Evolutionary conservation across 1,140 invertebrate species (phyloP).

Genomic region (Tetragnatha versicolor): DNA sequence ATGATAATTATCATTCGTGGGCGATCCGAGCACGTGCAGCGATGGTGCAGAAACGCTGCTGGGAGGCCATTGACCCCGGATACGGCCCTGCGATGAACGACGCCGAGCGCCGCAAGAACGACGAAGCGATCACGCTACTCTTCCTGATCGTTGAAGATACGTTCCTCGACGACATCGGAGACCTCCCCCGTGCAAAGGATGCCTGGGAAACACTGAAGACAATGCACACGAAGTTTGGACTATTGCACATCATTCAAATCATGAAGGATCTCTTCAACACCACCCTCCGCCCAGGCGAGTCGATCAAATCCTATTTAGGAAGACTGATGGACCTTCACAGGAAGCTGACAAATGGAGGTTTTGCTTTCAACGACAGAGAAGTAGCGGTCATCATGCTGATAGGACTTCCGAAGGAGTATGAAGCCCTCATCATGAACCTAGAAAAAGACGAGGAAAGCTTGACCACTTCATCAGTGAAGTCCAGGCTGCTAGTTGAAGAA

Average conservation of each 20-base stretch:
- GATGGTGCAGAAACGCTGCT: background rate
- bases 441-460: conserved; percentile 8
- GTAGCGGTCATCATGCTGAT: conserved; percentile 15
- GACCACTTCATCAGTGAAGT: background rate
- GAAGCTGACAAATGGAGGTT: conserved; percentile 16
- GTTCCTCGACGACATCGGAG: background rate
- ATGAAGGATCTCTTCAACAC: conserved; percentile 17
- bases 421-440: conserved; percentile 4
- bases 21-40: background rate
- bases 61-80: background rate
- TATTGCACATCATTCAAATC: background rate
- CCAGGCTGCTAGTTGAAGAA: conserved; percentile 9
- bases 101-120: background rate
- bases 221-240: conserved; percentile 1
- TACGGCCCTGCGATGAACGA: background rate
- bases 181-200: background rate
- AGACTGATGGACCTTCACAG: background rate
- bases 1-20: conserved; percentile 27
- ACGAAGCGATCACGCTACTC: conserved; percentile 1
- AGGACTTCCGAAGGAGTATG: conserved; percentile 1
- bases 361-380: conserved; percentile 19
- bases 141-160: conserved; percentile 9
- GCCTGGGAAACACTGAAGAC: background rate
- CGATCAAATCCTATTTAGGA: background rate
- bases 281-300: background rate